phyloP scores from a whole-genome alignment of 2,888 invertebrate genomes.

The Xylota segnis region DNA sequence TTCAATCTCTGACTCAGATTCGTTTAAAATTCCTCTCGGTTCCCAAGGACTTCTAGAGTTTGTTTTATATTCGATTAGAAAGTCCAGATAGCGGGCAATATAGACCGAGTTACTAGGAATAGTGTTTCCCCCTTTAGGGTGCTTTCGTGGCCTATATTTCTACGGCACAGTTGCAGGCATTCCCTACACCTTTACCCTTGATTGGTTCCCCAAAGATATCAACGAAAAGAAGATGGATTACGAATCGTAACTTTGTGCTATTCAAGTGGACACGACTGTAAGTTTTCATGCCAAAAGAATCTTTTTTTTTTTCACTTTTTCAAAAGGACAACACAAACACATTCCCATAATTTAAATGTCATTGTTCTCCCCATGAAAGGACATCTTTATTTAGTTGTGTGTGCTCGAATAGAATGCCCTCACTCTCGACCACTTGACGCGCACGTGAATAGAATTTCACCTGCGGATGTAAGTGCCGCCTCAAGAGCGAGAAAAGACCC shows the following conservation, averaged over 20 bases:
- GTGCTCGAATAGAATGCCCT: conserved; percentile 25
- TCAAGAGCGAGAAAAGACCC: background rate
- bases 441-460: conserved; percentile 58
- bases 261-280: background rate
- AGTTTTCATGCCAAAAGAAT: background rate
- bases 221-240: too few species aligned
- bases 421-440: conserved; percentile 58
- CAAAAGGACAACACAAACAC: background rate
- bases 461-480: conserved; percentile 31
- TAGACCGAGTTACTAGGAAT: too few species aligned
- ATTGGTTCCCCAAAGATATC: too few species aligned
- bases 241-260: background rate
- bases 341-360: conserved; percentile 32
- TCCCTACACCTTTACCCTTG: too few species aligned
- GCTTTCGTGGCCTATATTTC: too few species aligned
- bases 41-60: too few species aligned
- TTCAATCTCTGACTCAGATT: too few species aligned
- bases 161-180: too few species aligned
- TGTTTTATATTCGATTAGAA: too few species aligned
- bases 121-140: too few species aligned
- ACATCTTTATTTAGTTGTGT: conserved; percentile 46
- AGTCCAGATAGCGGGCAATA: too few species aligned
- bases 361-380: conserved; percentile 56
- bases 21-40: too few species aligned
- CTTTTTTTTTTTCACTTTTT: background rate